phyloP scores from a whole-genome alignment of 2,888 invertebrate species.

The Xestia rhomboidea region DNA sequence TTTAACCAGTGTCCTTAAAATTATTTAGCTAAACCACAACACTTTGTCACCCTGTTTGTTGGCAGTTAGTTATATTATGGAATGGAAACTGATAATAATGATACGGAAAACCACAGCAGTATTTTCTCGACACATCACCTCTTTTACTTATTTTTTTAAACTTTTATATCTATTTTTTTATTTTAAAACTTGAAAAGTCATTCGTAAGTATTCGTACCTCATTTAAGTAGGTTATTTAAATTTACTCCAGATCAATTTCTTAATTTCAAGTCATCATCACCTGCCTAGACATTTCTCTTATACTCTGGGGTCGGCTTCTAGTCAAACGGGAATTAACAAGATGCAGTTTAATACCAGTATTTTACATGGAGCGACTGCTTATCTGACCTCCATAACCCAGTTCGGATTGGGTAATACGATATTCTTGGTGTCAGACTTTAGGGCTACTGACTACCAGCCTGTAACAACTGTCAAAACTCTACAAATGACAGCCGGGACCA shows the following conservation, averaged over 20 bases:
- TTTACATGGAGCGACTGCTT: not conserved
- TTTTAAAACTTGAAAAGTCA: too few species aligned
- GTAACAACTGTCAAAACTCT: not conserved
- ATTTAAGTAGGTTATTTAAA: not conserved
- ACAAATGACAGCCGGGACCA: not conserved
- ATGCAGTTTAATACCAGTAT: not conserved
- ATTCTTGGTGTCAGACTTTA: not conserved
- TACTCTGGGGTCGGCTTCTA: not conserved
- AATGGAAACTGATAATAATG: not conserved
- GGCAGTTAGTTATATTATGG: not conserved
- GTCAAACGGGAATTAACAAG: not conserved
- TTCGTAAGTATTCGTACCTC: not conserved
- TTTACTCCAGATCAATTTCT: not conserved
- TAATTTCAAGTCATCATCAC: not conserved
- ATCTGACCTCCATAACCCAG: not conserved
- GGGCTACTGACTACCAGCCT: not conserved
- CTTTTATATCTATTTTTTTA: too few species aligned
- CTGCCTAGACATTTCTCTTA: too few species aligned
- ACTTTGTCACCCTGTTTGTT: not conserved
- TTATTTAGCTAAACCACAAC: not conserved
- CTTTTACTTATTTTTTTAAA: not conserved
- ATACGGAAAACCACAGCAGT: constrained; percentile 1
- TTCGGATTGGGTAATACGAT: not conserved
- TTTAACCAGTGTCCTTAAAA: not conserved
- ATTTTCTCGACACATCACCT: not conserved